Percentiles rank a stretch among this genome's conserved stretches.
Evolutionary conservation across 2,797 vertebrate genomes (phyloP).

Genomic region (Diplodus sargus): DNA sequence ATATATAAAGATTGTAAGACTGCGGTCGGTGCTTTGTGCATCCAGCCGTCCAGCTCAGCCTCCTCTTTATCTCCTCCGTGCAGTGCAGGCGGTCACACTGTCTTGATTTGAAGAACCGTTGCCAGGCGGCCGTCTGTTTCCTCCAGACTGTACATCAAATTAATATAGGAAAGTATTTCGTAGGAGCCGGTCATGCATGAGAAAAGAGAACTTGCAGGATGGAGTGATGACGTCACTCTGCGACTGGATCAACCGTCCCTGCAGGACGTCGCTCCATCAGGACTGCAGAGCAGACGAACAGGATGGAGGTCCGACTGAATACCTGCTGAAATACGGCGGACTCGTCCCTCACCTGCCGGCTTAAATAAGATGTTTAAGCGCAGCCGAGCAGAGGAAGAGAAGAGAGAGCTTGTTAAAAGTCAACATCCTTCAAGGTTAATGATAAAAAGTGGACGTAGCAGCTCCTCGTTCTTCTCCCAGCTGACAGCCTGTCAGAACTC

Average conservation of each 20-base stretch:
- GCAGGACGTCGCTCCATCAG: neutral
- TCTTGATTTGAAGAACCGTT: neutral
- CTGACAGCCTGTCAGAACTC: conserved; percentile 56
- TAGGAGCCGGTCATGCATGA: neutral
- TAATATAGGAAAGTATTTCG: neutral
- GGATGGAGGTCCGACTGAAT: neutral
- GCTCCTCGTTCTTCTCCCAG: conserved; percentile 17
- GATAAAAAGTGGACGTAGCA: conserved; percentile 32
- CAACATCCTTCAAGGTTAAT: conserved; percentile 51
- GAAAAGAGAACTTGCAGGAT: neutral
- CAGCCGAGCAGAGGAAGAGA: conserved; percentile 19
- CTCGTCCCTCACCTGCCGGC: conserved; percentile 18
- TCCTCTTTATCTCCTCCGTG: neutral
- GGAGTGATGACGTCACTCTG: no score
- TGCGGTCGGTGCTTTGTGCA: neutral
- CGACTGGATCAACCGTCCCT: neutral
- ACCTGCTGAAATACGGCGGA: neutral
- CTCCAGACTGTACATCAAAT: neutral
- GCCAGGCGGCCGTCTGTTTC: neutral
- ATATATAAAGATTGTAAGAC: neutral
- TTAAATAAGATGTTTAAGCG: conserved; percentile 18
- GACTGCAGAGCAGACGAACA: neutral
- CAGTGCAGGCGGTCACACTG: neutral
- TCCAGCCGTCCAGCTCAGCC: neutral
- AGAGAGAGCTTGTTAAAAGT: conserved; percentile 34